Percentiles rank a stretch among this genome's conserved stretches.
phyloP scores from a whole-genome alignment of 2,113 vertebrate species.

The Microcebus lehilahytsara region DNA sequence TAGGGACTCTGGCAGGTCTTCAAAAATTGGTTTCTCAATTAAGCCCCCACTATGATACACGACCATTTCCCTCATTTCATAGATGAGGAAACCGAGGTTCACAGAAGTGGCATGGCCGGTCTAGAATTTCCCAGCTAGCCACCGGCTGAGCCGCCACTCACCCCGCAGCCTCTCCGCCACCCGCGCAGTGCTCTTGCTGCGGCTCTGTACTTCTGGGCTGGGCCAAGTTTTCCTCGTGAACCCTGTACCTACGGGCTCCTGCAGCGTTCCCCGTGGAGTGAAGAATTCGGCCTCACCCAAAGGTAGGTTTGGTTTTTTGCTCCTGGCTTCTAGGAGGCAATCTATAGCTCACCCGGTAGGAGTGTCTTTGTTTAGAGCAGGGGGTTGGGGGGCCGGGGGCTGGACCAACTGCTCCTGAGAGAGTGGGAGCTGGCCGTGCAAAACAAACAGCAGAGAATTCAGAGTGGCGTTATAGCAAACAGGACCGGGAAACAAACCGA shows the following conservation, averaged over 20 bases:
- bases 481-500: too few relatives aligned
- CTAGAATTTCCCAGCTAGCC: not conserved
- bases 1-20: not conserved
- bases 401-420: too few relatives aligned
- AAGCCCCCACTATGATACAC: not conserved
- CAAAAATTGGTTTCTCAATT: not conserved
- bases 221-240: too few relatives aligned
- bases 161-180: too few relatives aligned
- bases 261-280: too few relatives aligned
- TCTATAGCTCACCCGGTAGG: not conserved
- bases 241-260: accelerated
- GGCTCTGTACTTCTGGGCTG: accelerated
- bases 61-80: not conserved
- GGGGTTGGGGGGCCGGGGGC: too few relatives aligned
- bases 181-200: accelerated
- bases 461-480: not conserved
- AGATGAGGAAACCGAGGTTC: not conserved
- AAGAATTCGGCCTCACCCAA: not conserved
- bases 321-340: not conserved
- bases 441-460: accelerated
- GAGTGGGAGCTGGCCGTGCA: not conserved
- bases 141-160: not conserved
- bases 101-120: not conserved
- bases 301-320: not conserved
- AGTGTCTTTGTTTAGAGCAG: not conserved